Conservation (phyloP, 2,888 invertebrate species). For the Ophraella communa region DNA sequence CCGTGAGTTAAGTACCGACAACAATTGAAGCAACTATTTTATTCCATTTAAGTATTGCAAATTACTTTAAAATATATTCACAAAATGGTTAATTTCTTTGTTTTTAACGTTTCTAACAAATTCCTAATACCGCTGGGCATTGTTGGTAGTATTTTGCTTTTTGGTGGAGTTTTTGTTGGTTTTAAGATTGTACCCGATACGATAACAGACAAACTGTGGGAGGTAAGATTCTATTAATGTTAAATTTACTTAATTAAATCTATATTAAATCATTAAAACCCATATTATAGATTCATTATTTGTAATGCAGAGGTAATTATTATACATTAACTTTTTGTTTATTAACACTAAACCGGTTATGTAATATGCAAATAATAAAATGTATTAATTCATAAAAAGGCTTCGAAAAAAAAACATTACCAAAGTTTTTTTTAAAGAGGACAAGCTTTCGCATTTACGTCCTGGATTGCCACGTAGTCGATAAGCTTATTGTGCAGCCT, state of each 20-base stretch:
- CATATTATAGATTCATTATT: too few relatives aligned
- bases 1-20: neutral
- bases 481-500: too few relatives aligned
- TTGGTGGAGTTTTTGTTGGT: constrained; percentile 41
- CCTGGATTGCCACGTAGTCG: too few relatives aligned
- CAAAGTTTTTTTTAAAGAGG: too few relatives aligned
- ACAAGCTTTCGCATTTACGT: too few relatives aligned
- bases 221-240: constrained; percentile 39
- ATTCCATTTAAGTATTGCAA: neutral
- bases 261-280: too few relatives aligned
- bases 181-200: constrained; percentile 44
- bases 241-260: neutral
- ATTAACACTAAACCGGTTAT: too few relatives aligned
- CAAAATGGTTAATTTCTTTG: constrained; percentile 34
- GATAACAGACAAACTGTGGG: constrained; percentile 49
- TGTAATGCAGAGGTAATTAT: too few relatives aligned
- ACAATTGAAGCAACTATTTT: neutral
- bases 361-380: too few relatives aligned
- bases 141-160: constrained; percentile 38
- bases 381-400: too few relatives aligned
- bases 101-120: constrained; percentile 35
- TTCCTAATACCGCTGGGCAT: constrained; percentile 37
- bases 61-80: neutral
- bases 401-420: too few relatives aligned
- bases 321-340: too few relatives aligned